These are phyloP conservation scores for Leptinotarsa defecta DNA, from an alignment of 1,140 invertebrate species.

Conservation along the genomic window DNA sequence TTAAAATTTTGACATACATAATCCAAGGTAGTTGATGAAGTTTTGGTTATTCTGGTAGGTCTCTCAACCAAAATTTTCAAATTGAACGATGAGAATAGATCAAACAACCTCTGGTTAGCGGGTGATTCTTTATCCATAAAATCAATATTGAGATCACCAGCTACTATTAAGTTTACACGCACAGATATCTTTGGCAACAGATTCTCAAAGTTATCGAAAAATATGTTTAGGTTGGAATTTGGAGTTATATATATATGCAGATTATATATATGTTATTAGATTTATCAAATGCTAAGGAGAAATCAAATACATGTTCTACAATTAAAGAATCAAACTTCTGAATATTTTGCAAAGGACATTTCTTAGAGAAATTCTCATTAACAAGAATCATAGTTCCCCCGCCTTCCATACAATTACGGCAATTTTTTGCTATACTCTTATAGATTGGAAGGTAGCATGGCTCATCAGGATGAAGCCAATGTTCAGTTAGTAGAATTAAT, in stretches of 20 bases:
- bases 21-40: not conserved
- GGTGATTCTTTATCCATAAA: not conserved
- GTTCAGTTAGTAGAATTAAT: too few species aligned
- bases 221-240: not conserved
- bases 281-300: not conserved
- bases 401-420: not conserved
- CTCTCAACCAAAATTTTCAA: not conserved
- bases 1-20: not conserved
- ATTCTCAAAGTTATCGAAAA: not conserved
- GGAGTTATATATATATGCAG: not conserved
- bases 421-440: not conserved
- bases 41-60: not conserved
- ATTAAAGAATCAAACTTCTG: not conserved
- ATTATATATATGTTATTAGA: not conserved
- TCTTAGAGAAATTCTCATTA: not conserved
- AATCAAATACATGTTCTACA: slow-evolving; percentile 3
- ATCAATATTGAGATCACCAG: not conserved
- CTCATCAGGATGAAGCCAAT: too few species aligned
- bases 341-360: not conserved
- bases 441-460: not conserved
- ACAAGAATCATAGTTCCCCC: not conserved
- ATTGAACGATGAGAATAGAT: not conserved
- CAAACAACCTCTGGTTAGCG: not conserved
- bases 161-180: not conserved
- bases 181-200: not conserved